Evolutionary conservation across 2,113 vertebrate genomes (phyloP).

Genomic region (Rousettus leschenaultii): DNA sequence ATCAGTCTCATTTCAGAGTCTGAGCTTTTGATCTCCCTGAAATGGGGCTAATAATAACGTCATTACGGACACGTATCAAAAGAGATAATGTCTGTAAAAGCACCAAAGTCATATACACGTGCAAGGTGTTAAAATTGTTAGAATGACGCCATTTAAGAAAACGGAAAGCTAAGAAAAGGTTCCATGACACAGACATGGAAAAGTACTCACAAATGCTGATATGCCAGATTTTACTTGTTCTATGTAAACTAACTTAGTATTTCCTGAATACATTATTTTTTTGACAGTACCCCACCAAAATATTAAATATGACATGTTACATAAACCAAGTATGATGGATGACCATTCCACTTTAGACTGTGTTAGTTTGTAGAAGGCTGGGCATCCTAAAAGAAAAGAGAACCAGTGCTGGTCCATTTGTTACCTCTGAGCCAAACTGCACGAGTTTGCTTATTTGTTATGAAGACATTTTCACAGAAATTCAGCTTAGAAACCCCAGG

Average conservation of each 20-base stretch:
- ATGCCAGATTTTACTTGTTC: neutral
- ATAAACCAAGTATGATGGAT: neutral
- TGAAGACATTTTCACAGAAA: conserved; percentile 15
- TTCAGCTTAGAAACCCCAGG: neutral
- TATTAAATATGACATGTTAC: neutral
- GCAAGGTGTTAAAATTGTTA: neutral
- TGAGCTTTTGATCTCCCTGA: neutral
- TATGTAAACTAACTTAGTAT: conserved; percentile 12
- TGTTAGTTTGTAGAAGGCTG: neutral
- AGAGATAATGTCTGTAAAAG: conserved; percentile 3
- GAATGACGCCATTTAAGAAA: conserved; percentile 22
- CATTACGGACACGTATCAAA: neutral
- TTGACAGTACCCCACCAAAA: neutral
- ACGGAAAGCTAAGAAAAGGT: neutral
- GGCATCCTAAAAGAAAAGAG: neutral
- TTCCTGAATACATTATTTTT: conserved; percentile 10
- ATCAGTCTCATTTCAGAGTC: neutral
- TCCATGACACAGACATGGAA: neutral
- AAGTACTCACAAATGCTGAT: neutral
- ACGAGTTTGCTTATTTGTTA: conserved; percentile 10
- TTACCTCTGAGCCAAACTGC: neutral
- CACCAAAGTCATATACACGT: neutral
- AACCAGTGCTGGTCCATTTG: neutral
- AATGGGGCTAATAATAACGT: neutral
- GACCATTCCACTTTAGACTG: neutral